A percentile compares a stretch with the other conserved stretches of the same genome.
Evolutionary conservation across 1,140 invertebrate genomes (phyloP).

Genomic region (Theocolax elegans): DNA sequence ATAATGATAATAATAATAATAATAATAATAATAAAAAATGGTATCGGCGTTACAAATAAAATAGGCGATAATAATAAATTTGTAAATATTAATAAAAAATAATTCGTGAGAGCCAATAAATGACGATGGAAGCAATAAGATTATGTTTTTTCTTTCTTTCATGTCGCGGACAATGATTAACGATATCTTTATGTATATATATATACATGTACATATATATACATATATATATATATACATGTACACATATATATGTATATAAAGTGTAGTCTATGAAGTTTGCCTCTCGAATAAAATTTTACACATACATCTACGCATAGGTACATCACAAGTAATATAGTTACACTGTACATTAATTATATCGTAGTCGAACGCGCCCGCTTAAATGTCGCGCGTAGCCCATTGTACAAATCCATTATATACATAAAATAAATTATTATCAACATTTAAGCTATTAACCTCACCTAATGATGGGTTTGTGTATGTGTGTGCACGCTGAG

Average conservation of each 20-base stretch:
- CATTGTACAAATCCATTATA: constrained; percentile 65
- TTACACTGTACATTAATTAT: constrained; percentile 68
- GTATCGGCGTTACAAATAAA: too few species aligned
- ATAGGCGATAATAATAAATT: too few species aligned
- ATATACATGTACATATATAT: constrained; percentile 29
- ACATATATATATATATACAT: constrained; percentile 23
- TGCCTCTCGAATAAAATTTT: constrained; percentile 54
- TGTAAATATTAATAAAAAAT: constrained; percentile 48
- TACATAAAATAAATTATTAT: constrained; percentile 69
- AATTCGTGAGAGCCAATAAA: constrained; percentile 46
- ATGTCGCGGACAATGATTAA: constrained; percentile 34
- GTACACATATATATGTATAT: constrained; percentile 43
- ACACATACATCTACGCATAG: constrained; percentile 61
- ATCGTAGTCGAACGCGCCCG: constrained; percentile 41
- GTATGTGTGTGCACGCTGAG: too few species aligned
- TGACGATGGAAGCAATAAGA: constrained; percentile 48
- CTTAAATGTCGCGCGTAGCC: constrained; percentile 47
- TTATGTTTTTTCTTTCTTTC: too few species aligned
- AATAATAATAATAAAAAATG: too few species aligned
- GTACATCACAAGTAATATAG: constrained; percentile 68
- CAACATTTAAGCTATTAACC: constrained; percentile 65
- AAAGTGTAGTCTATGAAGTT: constrained; percentile 46
- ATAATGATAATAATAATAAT: constrained; percentile 53
- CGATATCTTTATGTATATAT: constrained; percentile 40
- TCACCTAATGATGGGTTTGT: too few species aligned